Base-by-base conservation (phyloP, 2,113 vertebrate species). In the Ursus arctos region DNA sequence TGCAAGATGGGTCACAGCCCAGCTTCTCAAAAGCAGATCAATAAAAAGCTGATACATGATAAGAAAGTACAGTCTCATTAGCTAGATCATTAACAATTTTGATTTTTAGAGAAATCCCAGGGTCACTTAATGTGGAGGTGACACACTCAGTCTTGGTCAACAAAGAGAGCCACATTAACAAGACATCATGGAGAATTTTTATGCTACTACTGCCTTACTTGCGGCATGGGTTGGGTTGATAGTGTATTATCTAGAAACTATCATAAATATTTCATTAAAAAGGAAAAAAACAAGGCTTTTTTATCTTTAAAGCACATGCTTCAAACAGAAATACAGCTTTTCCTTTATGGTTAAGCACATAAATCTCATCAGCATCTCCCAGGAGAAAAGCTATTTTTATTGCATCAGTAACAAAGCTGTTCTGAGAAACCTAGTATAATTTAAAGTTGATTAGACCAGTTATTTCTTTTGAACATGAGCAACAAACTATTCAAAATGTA, bases 241-340 rank as follows among this genome's bases (percentile, higher is more conserved):
- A 59, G 36, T 74, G 2, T 88, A 65, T 11, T 82, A 47, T 93
- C 49, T 79, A 92, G 92, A 89, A 80, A 82, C 10, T 89, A 95
- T 65, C 13, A 51, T n/a, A 95, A 93, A 79, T 24, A 94, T 95
- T 94, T 97, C 40, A 92, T 91, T 85, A 87, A 93, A 94, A 93
- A 43, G 28, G 51, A 49, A 43, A 72, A 81, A 72, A 81, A 85
- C 26, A 33, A 51, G 15, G 0, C 11, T 67, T 61, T 87, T 77
- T 43, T 8, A 92, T 87, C 5, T 83, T 92, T 89, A 93, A 81
- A 95, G 31, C 9, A 77, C 26, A 63, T 83, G 12, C 36, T 69
- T 86, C 61, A 89, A 84, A 71, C 11, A 67, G 19, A 96, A 91
- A 21, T 61, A 94, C 40, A 96, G 33, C n/a, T 79, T 93, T 91